These are phyloP conservation scores for Drosophila hydei DNA, from an alignment of 1,140 invertebrate genomes.

Conservation along the genomic window DNA sequence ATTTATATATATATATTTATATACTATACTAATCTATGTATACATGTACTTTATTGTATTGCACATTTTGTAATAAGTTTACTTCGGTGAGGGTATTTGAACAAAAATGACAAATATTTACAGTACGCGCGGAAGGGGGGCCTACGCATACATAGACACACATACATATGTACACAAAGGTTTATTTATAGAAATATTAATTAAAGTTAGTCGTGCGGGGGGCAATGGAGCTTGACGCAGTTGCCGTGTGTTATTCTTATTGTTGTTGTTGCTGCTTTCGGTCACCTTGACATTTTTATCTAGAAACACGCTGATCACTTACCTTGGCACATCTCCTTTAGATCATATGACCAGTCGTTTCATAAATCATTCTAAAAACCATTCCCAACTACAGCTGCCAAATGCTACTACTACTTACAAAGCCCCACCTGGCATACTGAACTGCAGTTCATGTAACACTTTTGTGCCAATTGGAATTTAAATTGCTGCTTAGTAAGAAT, in stretches of 20 bases:
- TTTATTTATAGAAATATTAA: constrained; percentile 68
- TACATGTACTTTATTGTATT: too few species aligned
- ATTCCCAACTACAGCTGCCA: not conserved
- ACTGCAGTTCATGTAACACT: not conserved
- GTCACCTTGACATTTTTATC: constrained; percentile 61
- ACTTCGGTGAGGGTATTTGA: not conserved
- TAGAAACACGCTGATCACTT: constrained; percentile 30
- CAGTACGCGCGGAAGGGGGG: not conserved
- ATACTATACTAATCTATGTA: too few species aligned
- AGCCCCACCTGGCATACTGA: not conserved
- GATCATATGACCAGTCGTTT: constrained; percentile 3
- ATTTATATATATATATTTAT: too few species aligned
- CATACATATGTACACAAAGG: not conserved
- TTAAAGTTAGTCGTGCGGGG: constrained; percentile 55
- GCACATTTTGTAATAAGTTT: not conserved
- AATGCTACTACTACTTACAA: not conserved
- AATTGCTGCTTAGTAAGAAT: not conserved
- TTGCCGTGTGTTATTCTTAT: not conserved
- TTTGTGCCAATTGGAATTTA: not conserved
- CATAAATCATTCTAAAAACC: constrained; percentile 4
- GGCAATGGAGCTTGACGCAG: constrained; percentile 51
- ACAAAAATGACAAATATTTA: constrained; percentile 17
- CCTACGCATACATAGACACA: constrained; percentile 14
- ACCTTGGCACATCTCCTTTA: not conserved
- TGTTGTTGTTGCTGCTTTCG: constrained; percentile 7